These are phyloP conservation scores for Cygnus atratus DNA, from an alignment of 2,113 vertebrate genomes.

Conservation along the genomic window DNA sequence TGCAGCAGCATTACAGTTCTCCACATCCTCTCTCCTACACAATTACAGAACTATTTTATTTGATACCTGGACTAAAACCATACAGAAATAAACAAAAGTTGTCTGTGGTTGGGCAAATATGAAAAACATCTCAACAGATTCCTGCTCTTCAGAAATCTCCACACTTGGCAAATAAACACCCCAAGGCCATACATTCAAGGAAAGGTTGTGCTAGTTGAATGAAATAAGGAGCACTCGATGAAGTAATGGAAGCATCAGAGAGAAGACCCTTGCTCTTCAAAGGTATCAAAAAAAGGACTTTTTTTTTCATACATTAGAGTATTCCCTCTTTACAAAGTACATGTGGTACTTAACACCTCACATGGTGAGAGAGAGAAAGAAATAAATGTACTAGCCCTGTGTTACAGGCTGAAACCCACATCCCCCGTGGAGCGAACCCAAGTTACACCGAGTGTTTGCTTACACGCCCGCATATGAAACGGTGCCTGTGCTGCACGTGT, in stretches of 20 bases:
- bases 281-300: neutral
- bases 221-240: neutral
- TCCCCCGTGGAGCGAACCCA: neutral
- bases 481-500: neutral
- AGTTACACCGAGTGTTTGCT: neutral
- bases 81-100: neutral
- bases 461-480: rapidly evolving
- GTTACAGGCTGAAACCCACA: neutral
- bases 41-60: neutral
- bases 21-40: neutral
- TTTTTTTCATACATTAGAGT: too few species aligned
- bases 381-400: neutral
- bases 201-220: neutral
- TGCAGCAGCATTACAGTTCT: neutral
- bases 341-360: neutral
- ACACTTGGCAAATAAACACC: neutral
- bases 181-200: neutral
- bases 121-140: neutral
- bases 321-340: neutral
- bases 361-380: neutral
- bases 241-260: neutral
- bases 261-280: neutral
- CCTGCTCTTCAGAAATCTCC: neutral
- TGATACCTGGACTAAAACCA: neutral
- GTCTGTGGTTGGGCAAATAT: neutral